Evolutionary conservation across 2,113 vertebrate species (phyloP), one percentile per base, ranked within the genome.

Genomic region (Myotis lucifugus): DNA sequence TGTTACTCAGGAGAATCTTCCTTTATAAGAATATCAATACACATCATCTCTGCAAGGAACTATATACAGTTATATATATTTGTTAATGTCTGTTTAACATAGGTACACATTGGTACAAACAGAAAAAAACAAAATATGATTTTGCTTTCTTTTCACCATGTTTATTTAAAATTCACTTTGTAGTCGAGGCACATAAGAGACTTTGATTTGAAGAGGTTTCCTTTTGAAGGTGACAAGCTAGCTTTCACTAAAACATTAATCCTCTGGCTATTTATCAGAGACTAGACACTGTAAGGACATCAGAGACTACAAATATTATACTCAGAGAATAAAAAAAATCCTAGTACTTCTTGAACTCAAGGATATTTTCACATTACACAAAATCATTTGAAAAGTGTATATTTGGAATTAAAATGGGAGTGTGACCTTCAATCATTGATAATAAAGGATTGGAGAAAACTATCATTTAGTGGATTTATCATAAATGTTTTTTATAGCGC

Each of bases 261-360:
- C 95, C 92, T 94, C 92, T 90, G 90, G 93, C 93, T 97, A 95
- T 97, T 92, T 97, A 88, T 95, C 76, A 95, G 92, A 93, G 54
- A 88, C 64, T 85, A 78, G 25, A 82, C 6, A n/a, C 34, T 81
- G 6, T 81, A 61, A 81, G 61, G 69, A 88, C 48, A 52, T 27
- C 84, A 66, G 27, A 87, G 34, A 50, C 9, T 27, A 96, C 54
- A 95, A 93, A 93, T 82, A 86, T 59, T 88, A 92, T 48, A 40
- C 21, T 95, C 27, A 85, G 69, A 82, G 27, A 82, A 90, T 85
- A 95, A 82, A 61, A 42, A 89, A 88, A 89, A 88, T 59, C 25
- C 4, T 64, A 67, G 9, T 46, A 25, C 18, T 92, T 90, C 19
- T 85, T 56, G 67, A 97, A 83, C 23, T 52, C 32, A 88, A 87